These are phyloP conservation scores for Aeoliscus strigatus DNA, from an alignment of 2,797 vertebrate species.

Conservation along the genomic window DNA sequence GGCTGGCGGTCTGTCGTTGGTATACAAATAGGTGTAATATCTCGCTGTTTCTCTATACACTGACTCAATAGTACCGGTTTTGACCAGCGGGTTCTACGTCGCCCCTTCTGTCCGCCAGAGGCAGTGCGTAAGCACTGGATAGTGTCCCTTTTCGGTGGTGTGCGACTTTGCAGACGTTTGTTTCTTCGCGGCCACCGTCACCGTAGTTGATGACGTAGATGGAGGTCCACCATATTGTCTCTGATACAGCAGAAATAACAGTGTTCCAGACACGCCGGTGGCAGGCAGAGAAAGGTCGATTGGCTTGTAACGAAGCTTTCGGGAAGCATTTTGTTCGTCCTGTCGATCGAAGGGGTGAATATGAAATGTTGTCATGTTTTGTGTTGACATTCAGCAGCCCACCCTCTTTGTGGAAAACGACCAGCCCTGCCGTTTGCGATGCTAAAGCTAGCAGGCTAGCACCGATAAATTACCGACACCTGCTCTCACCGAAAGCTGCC, in stretches of 20 bases:
- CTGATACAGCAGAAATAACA: constrained; percentile 75
- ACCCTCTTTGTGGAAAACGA: not conserved
- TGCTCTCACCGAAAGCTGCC: not conserved
- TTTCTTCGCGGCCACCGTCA: constrained; percentile 29
- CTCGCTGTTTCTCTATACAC: too few relatives aligned
- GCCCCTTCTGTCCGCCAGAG: too few relatives aligned
- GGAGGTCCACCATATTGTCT: constrained; percentile 85
- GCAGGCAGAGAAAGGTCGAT: constrained; percentile 28
- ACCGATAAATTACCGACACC: constrained; percentile 24
- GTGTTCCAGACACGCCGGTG: constrained; percentile 24
- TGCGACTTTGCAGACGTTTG: constrained; percentile 1
- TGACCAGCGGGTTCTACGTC: too few relatives aligned
- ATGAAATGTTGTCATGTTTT: not conserved
- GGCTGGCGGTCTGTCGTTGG: too few relatives aligned
- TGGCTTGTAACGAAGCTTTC: constrained; percentile 9
- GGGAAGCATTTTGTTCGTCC: constrained; percentile 18
- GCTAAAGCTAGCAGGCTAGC: constrained; percentile 29
- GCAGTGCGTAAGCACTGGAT: too few relatives aligned
- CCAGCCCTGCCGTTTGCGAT: constrained; percentile 3
- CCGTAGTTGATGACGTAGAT: constrained; percentile 13
- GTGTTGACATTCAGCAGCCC: not conserved
- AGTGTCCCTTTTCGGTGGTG: not conserved
- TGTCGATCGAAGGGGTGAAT: constrained; percentile 51
- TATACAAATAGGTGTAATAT: too few relatives aligned
- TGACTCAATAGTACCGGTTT: too few relatives aligned